Evolutionary conservation across 2,888 invertebrate genomes (phyloP), one percentile per base, ranked within the genome.

Genomic region (Aethes cnicana): DNA sequence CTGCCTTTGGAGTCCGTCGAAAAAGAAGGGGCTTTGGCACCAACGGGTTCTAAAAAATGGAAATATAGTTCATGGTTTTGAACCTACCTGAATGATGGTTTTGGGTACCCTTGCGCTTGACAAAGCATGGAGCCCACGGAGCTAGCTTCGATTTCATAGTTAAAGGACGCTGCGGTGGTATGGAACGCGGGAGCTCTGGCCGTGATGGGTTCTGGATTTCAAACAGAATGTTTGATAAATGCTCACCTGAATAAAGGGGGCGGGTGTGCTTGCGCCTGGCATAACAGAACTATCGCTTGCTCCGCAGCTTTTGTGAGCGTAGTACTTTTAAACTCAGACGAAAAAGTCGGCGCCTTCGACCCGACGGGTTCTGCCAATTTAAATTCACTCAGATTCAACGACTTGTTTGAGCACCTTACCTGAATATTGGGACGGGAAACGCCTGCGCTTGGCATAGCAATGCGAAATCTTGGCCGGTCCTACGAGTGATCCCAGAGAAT

Each of bases 371-470:
- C 92, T 92, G 78, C 73, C 62, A 76, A 67, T 69, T 60, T 67
- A 35, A 44, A 17, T 17, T n/a, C 1, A 28, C 25, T 12, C 39
- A 16, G 21, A 9, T 39, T 52, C 53, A 56, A 48, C 53, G 28
- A 50, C 41, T 52, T 44, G 25, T 16, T 23, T 53, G 37, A 55
- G 8, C 52, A 54, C 60, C 84, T 87, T 81, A 89, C 87, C 88
- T 89, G 85, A 88, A 89, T 63, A 82, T 67, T 63, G 92, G 92
- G 72, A 93, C 92, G 64, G 95, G 95, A 81, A 92, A 94, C 66
- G 94, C 95, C 91, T 95, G 95, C 61, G 95, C 94, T 77, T 94
- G 94, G 79, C 95, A 95, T 72, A 94, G 90, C 63, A 94, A 80
- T 41, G 93, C 93, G 74, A 95, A 91, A 71, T 92, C 91, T 70